Evolutionary conservation across 2,888 invertebrate species (phyloP).

Genomic region (Philhelius pedissequus): DNA sequence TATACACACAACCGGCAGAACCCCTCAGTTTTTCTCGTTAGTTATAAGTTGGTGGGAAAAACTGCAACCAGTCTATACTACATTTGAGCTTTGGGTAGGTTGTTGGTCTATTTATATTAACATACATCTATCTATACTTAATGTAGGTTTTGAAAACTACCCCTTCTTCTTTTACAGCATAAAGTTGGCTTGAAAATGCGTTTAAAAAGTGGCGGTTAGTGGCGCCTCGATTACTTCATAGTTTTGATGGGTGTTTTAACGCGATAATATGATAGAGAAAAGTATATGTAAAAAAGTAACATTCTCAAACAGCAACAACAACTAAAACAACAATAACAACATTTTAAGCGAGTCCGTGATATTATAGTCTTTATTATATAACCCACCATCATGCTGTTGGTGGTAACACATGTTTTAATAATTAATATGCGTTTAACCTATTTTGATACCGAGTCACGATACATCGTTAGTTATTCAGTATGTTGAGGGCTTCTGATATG

Average conservation of each 20-base stretch:
- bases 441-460: constrained; percentile 50
- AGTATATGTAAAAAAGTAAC: not conserved
- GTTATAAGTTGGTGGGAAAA: constrained; percentile 44
- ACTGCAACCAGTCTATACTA: constrained; percentile 41
- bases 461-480: constrained; percentile 23
- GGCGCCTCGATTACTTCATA: constrained; percentile 50
- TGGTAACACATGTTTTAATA: constrained; percentile 58
- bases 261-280: constrained; percentile 67
- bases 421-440: constrained; percentile 65
- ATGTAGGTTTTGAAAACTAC: not conserved
- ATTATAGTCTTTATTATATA: not conserved
- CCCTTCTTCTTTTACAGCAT: not conserved
- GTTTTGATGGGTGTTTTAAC: constrained; percentile 61
- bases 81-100: constrained; percentile 16
- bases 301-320: not conserved
- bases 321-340: constrained; percentile 23
- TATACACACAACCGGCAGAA: constrained; percentile 23
- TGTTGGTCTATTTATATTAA: not conserved
- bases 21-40: constrained; percentile 24
- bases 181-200: constrained; percentile 35
- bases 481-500: not conserved
- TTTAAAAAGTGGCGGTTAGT: constrained; percentile 32
- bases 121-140: not conserved
- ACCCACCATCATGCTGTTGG: constrained; percentile 1
- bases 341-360: constrained; percentile 15